phyloP scores from a whole-genome alignment of 2,113 vertebrate genomes.

The Pseudorasbora parva region DNA sequence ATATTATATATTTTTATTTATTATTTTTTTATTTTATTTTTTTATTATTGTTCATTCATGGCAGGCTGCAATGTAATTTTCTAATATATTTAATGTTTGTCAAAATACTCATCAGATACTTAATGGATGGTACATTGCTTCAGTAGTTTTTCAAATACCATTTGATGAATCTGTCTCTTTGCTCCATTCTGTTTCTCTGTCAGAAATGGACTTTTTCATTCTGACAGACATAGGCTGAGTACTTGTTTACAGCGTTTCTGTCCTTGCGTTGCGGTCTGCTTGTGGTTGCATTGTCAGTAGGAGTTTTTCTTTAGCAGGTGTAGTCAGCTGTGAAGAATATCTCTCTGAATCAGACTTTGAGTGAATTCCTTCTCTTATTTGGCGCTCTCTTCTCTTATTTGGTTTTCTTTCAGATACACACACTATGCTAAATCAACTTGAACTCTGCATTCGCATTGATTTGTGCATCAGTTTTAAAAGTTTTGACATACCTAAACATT shows the following conservation, averaged over 20 bases:
- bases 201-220: not conserved
- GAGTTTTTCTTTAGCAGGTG: slow-evolving; percentile 24
- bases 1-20: slow-evolving; percentile 1
- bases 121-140: not conserved
- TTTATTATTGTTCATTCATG: not conserved
- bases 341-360: slow-evolving; percentile 20
- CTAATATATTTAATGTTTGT: slow-evolving; percentile 22
- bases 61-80: not conserved
- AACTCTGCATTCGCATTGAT: not conserved
- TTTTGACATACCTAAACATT: not conserved
- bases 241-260: slow-evolving; percentile 27
- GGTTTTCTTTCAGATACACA: not conserved
- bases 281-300: slow-evolving; percentile 27
- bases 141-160: not conserved
- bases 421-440: not conserved
- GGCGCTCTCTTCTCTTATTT: not conserved
- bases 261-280: not conserved
- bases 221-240: slow-evolving; percentile 23
- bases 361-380: not conserved
- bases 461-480: not conserved
- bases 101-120: slow-evolving; percentile 14
- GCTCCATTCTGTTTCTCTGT: slow-evolving; percentile 3
- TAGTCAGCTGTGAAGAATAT: slow-evolving; percentile 35
- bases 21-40: not conserved
- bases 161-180: slow-evolving; percentile 4